Evolutionary conservation across 1,140 invertebrate species (phyloP).

Genomic region (Rhizoglyphus robini): DNA sequence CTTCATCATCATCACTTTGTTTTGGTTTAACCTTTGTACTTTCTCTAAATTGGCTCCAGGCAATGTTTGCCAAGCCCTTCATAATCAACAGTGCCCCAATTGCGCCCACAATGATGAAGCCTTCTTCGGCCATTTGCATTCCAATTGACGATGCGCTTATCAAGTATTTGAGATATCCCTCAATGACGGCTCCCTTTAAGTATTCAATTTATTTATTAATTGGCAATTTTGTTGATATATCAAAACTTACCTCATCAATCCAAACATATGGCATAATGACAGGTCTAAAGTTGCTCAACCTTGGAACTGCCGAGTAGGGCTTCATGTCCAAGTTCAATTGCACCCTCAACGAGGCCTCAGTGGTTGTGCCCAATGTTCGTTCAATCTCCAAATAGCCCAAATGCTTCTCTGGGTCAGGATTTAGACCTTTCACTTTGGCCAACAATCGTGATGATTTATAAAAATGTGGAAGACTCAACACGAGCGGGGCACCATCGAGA

Average conservation of each 20-base stretch:
- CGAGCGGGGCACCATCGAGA: conserved; percentile 3
- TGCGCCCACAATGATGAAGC: background rate
- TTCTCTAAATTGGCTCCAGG: background rate
- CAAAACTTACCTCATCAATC: conserved; percentile 12
- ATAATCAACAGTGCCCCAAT: background rate
- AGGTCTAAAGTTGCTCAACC: conserved; percentile 3
- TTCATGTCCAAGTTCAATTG: conserved; percentile 12
- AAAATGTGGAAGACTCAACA: conserved; percentile 3
- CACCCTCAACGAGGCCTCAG: background rate
- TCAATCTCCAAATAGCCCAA: background rate
- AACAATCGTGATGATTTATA: background rate
- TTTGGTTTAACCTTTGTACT: background rate
- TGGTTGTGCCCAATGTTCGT: conserved; percentile 1
- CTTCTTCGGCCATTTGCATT: background rate
- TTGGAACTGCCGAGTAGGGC: background rate
- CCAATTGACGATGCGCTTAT: background rate
- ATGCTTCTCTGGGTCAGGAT: conserved; percentile 5
- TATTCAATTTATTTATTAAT: background rate
- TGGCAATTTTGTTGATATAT: background rate
- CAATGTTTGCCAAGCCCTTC: background rate
- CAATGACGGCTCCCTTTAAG: background rate
- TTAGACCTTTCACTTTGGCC: background rate
- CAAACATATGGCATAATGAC: conserved; percentile 12
- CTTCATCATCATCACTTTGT: background rate
- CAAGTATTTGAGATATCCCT: background rate